A percentile compares a stretch with the other conserved stretches of the same genome.
phyloP scores from a whole-genome alignment of 2,797 vertebrate species.

The Sebastes hubbsi region DNA sequence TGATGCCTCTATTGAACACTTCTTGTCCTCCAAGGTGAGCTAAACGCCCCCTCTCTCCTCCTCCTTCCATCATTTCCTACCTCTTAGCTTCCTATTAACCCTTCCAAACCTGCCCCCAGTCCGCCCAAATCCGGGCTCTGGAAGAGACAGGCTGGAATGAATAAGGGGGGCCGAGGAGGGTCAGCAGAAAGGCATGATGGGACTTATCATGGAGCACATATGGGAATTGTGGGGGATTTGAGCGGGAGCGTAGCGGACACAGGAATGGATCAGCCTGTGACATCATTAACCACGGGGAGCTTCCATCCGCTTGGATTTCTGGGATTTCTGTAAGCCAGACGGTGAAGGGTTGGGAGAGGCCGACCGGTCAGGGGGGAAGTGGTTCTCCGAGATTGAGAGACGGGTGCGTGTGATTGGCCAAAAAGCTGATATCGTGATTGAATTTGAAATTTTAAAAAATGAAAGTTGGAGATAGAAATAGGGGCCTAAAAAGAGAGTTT shows the following conservation, averaged over 20 bases:
- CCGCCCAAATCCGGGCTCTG: constrained; percentile 60
- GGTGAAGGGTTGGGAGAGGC: constrained; percentile 44
- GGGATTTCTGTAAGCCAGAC: constrained; percentile 79
- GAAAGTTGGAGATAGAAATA: background rate
- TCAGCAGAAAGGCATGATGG: constrained; percentile 79
- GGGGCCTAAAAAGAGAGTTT: background rate
- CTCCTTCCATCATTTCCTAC: constrained; percentile 37
- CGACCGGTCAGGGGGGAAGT: constrained; percentile 13
- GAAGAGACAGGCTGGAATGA: constrained; percentile 59
- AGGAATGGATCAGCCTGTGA: constrained; percentile 80
- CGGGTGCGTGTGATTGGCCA: constrained; percentile 12
- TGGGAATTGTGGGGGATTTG: constrained; percentile 77
- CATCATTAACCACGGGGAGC: constrained; percentile 82
- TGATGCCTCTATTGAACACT: constrained; percentile 22
- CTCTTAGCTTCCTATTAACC: constrained; percentile 75
- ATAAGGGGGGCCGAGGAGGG: constrained; percentile 63
- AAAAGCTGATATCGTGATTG: constrained; percentile 23
- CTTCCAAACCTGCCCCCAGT: constrained; percentile 57
- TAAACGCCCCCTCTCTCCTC: constrained; percentile 25
- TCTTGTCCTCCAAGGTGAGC: constrained; percentile 54
- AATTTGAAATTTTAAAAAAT: constrained; percentile 24
- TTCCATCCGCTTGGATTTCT: constrained; percentile 73
- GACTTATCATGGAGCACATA: constrained; percentile 80
- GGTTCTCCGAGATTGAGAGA: constrained; percentile 16
- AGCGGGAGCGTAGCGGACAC: constrained; percentile 72